Evolutionary conservation across 2,888 invertebrate genomes (phyloP).

Genomic region (Ceriagrion tenellum): DNA sequence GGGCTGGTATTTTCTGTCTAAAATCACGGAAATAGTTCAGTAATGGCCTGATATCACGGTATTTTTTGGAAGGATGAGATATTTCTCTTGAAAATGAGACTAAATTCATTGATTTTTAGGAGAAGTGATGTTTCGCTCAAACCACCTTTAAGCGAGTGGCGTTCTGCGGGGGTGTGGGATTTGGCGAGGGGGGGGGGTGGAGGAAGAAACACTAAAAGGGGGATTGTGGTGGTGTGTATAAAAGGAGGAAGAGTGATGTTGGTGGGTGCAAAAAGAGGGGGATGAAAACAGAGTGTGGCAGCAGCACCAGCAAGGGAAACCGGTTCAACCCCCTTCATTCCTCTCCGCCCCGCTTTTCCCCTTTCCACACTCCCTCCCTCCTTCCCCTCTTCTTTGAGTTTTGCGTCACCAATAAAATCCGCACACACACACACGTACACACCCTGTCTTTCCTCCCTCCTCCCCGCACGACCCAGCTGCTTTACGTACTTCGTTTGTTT

Average conservation of each 20-base stretch:
- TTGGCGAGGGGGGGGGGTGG: constrained; percentile 55
- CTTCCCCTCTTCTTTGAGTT: constrained; percentile 2
- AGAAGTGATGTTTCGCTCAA: too few relatives aligned
- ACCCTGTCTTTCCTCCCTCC: neutral
- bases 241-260: constrained; percentile 64
- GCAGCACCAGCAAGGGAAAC: neutral
- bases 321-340: constrained; percentile 49
- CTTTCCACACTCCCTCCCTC: constrained; percentile 33
- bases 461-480: constrained; percentile 41
- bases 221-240: constrained; percentile 56
- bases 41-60: too few relatives aligned
- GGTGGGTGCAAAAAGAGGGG: neutral
- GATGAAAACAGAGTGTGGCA: constrained; percentile 68
- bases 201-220: constrained; percentile 21
- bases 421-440: neutral
- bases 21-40: too few relatives aligned
- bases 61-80: too few relatives aligned
- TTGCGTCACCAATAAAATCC: constrained; percentile 62
- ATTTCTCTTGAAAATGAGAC: too few relatives aligned
- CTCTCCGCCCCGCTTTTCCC: neutral
- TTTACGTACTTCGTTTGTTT: neutral
- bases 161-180: constrained; percentile 23
- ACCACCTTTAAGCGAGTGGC: constrained; percentile 52
- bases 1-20: too few relatives aligned
- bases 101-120: too few relatives aligned